These are phyloP conservation scores for Andrena chrysosceles DNA, from an alignment of 2,888 invertebrate species.

Conservation along the genomic window DNA sequence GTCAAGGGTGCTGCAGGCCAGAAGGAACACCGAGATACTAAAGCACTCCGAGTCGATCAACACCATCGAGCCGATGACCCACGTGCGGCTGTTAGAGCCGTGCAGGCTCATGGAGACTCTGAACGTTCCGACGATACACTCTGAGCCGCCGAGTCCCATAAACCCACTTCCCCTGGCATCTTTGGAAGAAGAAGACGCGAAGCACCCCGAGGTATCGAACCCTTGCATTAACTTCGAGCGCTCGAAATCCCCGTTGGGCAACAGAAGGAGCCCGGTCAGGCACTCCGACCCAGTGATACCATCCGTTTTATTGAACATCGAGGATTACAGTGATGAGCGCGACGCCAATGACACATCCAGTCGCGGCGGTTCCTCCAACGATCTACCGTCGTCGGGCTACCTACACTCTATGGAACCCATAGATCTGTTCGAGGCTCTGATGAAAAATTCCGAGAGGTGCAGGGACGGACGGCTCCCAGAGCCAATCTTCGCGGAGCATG, in stretches of 20 bases:
- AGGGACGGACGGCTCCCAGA: conserved; percentile 71
- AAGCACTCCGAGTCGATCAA: conserved; percentile 76
- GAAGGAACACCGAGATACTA: conserved; percentile 67
- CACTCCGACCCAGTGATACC: conserved; percentile 79
- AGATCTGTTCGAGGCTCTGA: conserved; percentile 72
- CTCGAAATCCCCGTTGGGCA: conserved; percentile 41
- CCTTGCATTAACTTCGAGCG: conserved; percentile 31
- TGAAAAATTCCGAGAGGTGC: conserved; percentile 65
- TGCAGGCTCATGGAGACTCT: conserved; percentile 72
- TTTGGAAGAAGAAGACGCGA: conserved; percentile 68
- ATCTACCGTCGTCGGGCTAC: conserved; percentile 6
- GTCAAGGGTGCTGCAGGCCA: conserved; percentile 52
- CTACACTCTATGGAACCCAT: conserved; percentile 62
- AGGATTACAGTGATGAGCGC: conserved; percentile 71
- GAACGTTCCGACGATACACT: conserved; percentile 78
- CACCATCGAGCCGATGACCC: conserved; percentile 65
- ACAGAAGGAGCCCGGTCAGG: conserved; percentile 70
- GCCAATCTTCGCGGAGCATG: conserved; percentile 79
- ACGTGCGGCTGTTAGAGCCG: conserved; percentile 68
- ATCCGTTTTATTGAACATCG: conserved; percentile 78
- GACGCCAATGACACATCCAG: conserved; percentile 21
- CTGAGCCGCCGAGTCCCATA: conserved; percentile 82
- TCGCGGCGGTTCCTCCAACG: conserved; percentile 14
- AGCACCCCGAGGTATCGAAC: conserved; percentile 35
- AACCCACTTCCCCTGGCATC: conserved; percentile 76